Evolutionary conservation across 2,797 vertebrate species (phyloP).

Genomic region (Myotis planiceps): DNA sequence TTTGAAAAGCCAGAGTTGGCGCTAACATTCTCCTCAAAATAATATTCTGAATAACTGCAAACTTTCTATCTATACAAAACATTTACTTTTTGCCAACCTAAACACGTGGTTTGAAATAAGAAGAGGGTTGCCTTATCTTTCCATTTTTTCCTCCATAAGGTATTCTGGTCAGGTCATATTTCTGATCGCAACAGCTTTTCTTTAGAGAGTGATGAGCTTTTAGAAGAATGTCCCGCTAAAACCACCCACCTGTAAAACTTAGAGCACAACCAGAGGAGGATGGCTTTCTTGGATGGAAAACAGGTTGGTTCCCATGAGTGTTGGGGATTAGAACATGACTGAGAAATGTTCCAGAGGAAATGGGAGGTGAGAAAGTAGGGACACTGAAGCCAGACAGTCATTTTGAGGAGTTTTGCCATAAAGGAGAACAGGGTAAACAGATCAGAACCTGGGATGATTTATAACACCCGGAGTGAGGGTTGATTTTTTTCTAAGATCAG

Average conservation of each 20-base stretch:
- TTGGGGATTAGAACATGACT: not conserved
- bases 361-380: not conserved
- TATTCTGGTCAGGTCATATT: not conserved
- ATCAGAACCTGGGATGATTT: not conserved
- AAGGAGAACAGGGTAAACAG: not conserved
- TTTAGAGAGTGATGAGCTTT: not conserved
- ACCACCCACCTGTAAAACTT: not conserved
- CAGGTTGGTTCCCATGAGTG: not conserved
- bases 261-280: not conserved
- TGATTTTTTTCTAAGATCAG: not conserved
- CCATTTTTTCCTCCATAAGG: not conserved
- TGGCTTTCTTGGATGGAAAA: not conserved
- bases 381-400: not conserved
- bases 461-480: not conserved
- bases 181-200: not conserved
- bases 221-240: not conserved
- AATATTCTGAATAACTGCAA: not conserved
- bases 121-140: not conserved
- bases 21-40: not conserved
- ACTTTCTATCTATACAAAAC: not conserved
- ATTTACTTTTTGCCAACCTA: not conserved
- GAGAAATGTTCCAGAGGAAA: not conserved
- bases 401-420: not conserved
- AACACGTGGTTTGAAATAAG: not conserved
- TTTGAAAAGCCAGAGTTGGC: not conserved